Percentiles rank a stretch among this genome's conserved stretches.
These are phyloP conservation scores for Trimorus sp. DNA, from an alignment of 2,888 invertebrate genomes.

Conservation along the genomic window DNA sequence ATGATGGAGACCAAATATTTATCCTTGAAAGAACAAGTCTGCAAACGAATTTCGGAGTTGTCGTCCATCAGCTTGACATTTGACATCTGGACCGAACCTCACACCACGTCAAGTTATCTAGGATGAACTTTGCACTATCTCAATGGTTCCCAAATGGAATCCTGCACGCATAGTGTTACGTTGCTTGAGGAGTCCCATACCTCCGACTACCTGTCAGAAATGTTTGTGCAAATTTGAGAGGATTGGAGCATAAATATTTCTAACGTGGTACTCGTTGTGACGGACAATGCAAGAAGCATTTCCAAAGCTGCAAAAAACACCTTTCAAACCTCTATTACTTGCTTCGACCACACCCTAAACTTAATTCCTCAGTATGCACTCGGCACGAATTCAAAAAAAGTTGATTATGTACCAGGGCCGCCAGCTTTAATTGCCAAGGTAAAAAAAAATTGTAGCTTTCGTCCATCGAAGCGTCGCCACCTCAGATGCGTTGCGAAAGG, in stretches of 20 bases:
- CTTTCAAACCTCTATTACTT: slow-evolving; percentile 43
- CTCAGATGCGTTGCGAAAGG: slow-evolving; percentile 56
- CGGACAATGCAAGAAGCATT: slow-evolving; percentile 27
- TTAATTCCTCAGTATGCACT: slow-evolving; percentile 62
- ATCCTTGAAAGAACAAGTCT: slow-evolving; percentile 7
- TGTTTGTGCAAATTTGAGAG: not conserved
- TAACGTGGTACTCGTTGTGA: slow-evolving; percentile 3
- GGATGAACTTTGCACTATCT: no score
- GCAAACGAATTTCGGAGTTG: slow-evolving; percentile 1
- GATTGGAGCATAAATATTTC: slow-evolving; percentile 11
- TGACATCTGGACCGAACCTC: slow-evolving; percentile 42
- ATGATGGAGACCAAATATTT: slow-evolving; percentile 26
- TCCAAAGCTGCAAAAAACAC: slow-evolving; percentile 23
- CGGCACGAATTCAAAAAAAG: not conserved
- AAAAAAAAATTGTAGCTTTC: slow-evolving; percentile 61
- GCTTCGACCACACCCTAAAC: slow-evolving; percentile 60
- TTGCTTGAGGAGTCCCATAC: slow-evolving; percentile 27
- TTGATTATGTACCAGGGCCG: no score
- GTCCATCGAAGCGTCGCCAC: slow-evolving; percentile 62
- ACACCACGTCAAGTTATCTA: no score
- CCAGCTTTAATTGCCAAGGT: slow-evolving; percentile 28
- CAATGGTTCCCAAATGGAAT: no score
- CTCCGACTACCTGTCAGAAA: slow-evolving; percentile 13
- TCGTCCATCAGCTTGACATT: slow-evolving; percentile 32
- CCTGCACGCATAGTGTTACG: slow-evolving; percentile 17